Evolutionary conservation across 2,797 vertebrate genomes (phyloP).

Genomic region (Graptemys geographica): DNA sequence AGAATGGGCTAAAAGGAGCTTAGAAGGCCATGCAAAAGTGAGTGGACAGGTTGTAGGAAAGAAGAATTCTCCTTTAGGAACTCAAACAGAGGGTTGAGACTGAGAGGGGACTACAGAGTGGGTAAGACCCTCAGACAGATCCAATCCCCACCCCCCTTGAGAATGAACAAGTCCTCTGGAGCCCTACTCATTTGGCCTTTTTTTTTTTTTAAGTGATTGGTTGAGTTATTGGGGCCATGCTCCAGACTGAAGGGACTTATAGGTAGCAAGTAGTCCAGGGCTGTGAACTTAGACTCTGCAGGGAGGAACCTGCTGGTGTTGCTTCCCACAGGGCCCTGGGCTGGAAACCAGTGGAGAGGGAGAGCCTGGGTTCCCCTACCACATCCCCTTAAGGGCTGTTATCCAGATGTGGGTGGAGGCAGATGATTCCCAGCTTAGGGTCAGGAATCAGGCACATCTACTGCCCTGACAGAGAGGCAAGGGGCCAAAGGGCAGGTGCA

Average conservation of each 20-base stretch:
- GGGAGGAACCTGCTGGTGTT: neutral
- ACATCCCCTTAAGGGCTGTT: neutral
- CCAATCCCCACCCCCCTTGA: neutral
- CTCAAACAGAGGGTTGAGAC: neutral
- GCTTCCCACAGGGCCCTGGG: too few species aligned
- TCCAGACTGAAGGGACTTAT: neutral
- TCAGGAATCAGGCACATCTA: neutral
- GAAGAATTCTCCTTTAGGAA: neutral
- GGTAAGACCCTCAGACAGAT: neutral
- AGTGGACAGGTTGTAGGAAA: neutral
- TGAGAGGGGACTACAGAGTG: neutral
- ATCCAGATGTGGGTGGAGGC: neutral
- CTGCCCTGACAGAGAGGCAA: neutral
- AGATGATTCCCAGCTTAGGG: neutral
- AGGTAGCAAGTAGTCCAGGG: neutral
- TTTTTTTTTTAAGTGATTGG: neutral
- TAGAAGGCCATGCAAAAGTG: neutral
- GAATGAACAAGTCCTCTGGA: neutral
- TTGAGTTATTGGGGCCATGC: neutral
- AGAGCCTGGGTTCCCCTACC: neutral
- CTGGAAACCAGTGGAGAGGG: neutral
- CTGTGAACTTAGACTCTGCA: neutral
- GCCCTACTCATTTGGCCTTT: neutral
- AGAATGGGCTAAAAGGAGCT: neutral
- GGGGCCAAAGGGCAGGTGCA: neutral